These are phyloP conservation scores for Burhinus bistriatus DNA, from an alignment of 2,113 vertebrate genomes.

Conservation along the genomic window DNA sequence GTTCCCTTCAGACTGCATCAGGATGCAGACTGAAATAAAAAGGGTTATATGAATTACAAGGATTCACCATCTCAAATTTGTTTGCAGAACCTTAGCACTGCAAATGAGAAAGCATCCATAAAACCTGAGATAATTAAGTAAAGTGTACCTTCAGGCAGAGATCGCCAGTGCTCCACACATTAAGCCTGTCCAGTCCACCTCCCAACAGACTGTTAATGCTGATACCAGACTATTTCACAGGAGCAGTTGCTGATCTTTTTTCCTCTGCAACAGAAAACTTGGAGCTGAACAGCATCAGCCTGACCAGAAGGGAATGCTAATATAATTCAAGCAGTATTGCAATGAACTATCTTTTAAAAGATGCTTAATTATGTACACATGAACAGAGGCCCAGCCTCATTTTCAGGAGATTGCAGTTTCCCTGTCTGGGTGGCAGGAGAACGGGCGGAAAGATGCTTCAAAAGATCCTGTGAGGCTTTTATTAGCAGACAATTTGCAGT, in stretches of 20 bases:
- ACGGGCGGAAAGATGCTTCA: constrained; percentile 16
- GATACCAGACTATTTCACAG: neutral
- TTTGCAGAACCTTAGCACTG: neutral
- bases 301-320: neutral
- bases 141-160: neutral
- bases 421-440: neutral
- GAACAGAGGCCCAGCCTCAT: neutral
- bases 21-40: neutral
- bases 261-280: neutral
- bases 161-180: accelerated
- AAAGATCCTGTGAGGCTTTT: neutral
- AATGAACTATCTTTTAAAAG: neutral
- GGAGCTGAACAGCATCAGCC: neutral
- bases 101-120: accelerated
- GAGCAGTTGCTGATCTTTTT: neutral
- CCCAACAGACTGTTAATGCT: accelerated
- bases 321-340: neutral
- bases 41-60: neutral
- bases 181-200: neutral
- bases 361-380: neutral
- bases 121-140: neutral
- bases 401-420: neutral
- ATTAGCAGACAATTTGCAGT: constrained; percentile 2
- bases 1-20: neutral
- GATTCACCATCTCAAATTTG: neutral